Base-by-base conservation (phyloP, 2,797 vertebrate species). In the Coccyzus lansbergi region DNA sequence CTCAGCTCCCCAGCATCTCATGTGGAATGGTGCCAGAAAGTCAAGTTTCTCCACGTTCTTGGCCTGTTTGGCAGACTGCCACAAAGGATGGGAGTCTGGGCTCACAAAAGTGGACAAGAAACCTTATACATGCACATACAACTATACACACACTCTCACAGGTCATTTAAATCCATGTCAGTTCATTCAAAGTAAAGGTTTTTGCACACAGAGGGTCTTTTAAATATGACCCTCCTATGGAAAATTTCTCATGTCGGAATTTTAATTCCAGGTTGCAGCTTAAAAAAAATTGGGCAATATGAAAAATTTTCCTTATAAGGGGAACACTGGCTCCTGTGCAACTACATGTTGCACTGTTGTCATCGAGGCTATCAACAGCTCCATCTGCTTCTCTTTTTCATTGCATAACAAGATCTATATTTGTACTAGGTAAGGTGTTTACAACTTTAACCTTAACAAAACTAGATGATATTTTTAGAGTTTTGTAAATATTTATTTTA, bases 121-220 rank as follows among this genome's bases (percentile, higher is more conserved):
- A 96, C 94, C 90, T 96, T 96, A 96, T 94, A 96, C 94, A 94
- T 94, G 95, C 96, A 86, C 88, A 95, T 96, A 93, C 80, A 95
- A 96, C 91, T 15, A 1, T 96, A 88, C 77, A 88, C 90, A 95
- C 59, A 96, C 94, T 90, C 96, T 95, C 94, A 95, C 95, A 96
- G 96, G 94, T 96, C 91, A 96, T 96, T 95, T 96, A 96, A 96
- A 96, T 96, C 96, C 91, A 92, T 96, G 94, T 95, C 95, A 96
- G 94, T 96, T 94, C 92, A 95, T 95, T 95, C 89, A 88, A 84
- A 95, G 77, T 33, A 95, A 88, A 95, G 70, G 6, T 3, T 69
- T 85, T 56, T 93, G 92, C 62, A 91, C 42, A 96, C 72, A 93
- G 94, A 95, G 51, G 51, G 84, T 59, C 63, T 88, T 96, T 96